Percentiles rank a stretch among this genome's conserved stretches.
Evolutionary conservation across 2,888 invertebrate genomes (phyloP).

Genomic region (Arctia plantaginis): DNA sequence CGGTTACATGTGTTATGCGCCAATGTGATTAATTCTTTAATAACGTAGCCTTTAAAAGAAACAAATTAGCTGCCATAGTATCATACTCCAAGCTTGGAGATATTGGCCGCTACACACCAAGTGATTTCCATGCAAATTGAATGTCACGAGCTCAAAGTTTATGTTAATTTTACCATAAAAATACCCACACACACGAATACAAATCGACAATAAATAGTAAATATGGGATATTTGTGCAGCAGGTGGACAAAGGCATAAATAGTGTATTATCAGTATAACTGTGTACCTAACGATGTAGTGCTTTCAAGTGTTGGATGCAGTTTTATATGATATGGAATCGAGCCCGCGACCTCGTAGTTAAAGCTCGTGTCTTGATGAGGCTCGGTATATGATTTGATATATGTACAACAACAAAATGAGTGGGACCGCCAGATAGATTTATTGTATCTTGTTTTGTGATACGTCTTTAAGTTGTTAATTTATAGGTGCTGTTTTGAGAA

Average conservation of each 20-base stretch:
- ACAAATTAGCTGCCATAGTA: background rate
- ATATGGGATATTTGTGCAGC: background rate
- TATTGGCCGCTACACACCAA: background rate
- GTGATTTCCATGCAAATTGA: conserved; percentile 9
- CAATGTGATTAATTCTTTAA: background rate
- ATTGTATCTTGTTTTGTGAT: conserved; percentile 25
- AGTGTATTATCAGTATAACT: background rate
- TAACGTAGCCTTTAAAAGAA: background rate
- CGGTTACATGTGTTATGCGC: background rate
- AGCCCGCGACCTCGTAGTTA: conserved; percentile 57
- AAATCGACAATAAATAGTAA: conserved; percentile 7
- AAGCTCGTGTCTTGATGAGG: conserved; percentile 62
- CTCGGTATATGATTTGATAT: conserved; percentile 53
- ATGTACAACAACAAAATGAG: conserved; percentile 33
- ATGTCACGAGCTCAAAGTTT: conserved; percentile 5
- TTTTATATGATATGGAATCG: conserved; percentile 54
- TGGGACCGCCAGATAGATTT: conserved; percentile 36
- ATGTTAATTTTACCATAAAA: conserved; percentile 7
- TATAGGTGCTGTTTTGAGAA: background rate
- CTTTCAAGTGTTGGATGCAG: conserved; percentile 45
- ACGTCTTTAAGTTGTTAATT: background rate
- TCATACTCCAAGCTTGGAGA: background rate
- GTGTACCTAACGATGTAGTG: conserved; percentile 18
- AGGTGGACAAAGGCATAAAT: conserved; percentile 8
- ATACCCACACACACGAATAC: conserved; percentile 3